phyloP scores from a whole-genome alignment of 2,113 vertebrate species.

The Zapus hudsonius region DNA sequence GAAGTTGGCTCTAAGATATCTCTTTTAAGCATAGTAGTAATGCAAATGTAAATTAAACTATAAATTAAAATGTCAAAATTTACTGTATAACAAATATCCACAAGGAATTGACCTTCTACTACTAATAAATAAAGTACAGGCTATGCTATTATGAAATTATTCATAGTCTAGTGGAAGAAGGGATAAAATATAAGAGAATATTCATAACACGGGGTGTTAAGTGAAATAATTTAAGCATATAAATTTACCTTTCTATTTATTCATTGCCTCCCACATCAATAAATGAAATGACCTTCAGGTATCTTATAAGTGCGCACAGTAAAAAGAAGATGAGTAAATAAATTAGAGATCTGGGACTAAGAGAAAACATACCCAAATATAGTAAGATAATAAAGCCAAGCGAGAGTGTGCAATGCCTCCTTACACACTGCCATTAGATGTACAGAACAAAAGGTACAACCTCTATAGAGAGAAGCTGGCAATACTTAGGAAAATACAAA shows the following conservation, averaged over 20 bases:
- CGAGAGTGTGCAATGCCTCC: not conserved
- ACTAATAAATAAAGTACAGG: not conserved
- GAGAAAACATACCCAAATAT: not conserved
- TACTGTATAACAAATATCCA: not conserved
- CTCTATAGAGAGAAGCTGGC: not conserved
- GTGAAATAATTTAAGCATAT: not conserved
- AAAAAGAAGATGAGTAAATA: not conserved
- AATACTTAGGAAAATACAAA: not conserved
- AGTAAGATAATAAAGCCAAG: not conserved
- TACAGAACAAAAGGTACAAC: not conserved
- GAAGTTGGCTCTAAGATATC: not conserved
- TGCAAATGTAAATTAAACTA: not conserved
- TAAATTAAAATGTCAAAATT: conserved; percentile 5
- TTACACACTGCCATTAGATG: too few relatives aligned
- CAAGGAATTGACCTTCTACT: not conserved
- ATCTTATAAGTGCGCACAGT: not conserved
- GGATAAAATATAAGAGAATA: not conserved
- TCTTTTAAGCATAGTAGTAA: not conserved
- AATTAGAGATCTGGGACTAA: not conserved
- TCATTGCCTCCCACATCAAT: not conserved
- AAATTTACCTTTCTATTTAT: not conserved
- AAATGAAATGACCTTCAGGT: not conserved
- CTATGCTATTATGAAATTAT: not conserved
- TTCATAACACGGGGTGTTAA: not conserved
- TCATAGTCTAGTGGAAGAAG: not conserved